Base-by-base conservation (phyloP, 2,888 invertebrate genomes). In the Drosophila neotestacea region DNA sequence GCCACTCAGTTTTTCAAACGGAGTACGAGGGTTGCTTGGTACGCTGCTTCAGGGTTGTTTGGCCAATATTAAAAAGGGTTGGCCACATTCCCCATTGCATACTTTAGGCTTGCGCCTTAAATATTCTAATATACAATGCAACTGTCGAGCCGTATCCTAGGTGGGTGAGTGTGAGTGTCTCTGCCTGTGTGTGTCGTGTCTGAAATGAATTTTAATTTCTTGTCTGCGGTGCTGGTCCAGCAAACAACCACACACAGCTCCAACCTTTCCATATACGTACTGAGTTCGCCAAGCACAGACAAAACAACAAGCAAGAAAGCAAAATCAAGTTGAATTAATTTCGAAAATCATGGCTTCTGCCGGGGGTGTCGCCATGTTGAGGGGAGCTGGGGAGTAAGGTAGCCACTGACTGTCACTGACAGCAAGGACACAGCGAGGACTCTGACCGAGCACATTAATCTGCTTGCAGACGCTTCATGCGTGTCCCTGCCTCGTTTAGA, bases 181-280 rank as follows among this genome's bases (percentile, higher is more conserved):
- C 28, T 58, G 32, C 39, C 7, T 39, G 28, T 42, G 32, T 67
- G 71, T 61, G 63, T 65, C 42, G 72, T 61, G 78, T 81, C 81
- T 83, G 87, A 85, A 85, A 90, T 90, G 88, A 90, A 90, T 90
- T 90, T 90, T 87, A 90, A 90, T 89, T 89, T 90, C 88, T 89
- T 81, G 76, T 84, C 81, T 88, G 79, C 71, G 65, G 55, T 70
- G 71, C 73, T 60, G 64, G 48, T 34, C 52, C 41, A 22, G 10
- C 70, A 66, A 60, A 48, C 44, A 46, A 62, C 68, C 74, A 46
- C 55, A 72, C 65, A 62, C 36, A 54, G 50, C 38, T 30, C 55
- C 30, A 36, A 13, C 56, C 54, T 9, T 27, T 47, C 6, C 61
- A 27, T 16, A 16, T 11, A 6, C 52, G 6, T 28, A 13, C 27